A percentile compares a stretch with the other conserved stretches of the same genome.
Conservation (phyloP, 2,888 invertebrate genomes). For the Watsonalla binaria region DNA sequence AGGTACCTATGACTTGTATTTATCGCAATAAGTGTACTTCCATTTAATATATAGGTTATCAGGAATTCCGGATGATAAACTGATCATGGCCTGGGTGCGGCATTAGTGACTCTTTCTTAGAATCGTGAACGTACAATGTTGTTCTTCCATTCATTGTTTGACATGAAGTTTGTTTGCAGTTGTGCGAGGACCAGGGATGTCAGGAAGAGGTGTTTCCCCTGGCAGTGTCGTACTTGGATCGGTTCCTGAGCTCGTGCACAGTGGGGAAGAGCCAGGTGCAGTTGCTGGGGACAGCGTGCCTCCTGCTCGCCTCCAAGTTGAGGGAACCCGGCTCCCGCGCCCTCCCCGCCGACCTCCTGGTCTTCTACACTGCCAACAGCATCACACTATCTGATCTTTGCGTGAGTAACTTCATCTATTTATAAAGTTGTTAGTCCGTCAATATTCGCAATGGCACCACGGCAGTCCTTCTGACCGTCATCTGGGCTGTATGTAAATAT, state of each 20-base stretch:
- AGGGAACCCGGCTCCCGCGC: constrained; percentile 89
- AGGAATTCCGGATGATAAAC: constrained; percentile 70
- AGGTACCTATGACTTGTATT: constrained; percentile 35
- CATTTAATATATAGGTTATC: constrained; percentile 75
- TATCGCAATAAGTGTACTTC: constrained; percentile 64
- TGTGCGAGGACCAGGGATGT: constrained; percentile 95
- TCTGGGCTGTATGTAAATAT: too few relatives aligned
- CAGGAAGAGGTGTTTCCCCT: constrained; percentile 96
- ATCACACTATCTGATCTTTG: constrained; percentile 90
- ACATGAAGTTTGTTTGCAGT: constrained; percentile 78
- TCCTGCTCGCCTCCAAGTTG: constrained; percentile 95
- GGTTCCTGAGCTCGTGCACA: constrained; percentile 91
- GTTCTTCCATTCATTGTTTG: constrained; percentile 14
- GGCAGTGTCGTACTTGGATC: constrained; percentile 95
- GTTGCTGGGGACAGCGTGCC: constrained; percentile 93
- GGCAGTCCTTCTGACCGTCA: too few relatives aligned
- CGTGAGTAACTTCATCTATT: constrained; percentile 81
- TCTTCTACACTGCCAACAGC: constrained; percentile 96
- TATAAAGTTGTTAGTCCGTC: too few relatives aligned
- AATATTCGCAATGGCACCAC: too few relatives aligned
- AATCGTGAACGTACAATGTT: constrained; percentile 13
- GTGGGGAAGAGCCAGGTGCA: constrained; percentile 93
- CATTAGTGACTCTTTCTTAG: constrained; percentile 26
- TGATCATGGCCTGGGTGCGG: constrained; percentile 44
- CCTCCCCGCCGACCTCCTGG: constrained; percentile 87